A percentile compares a stretch with the other conserved stretches of the same genome.
Conservation (phyloP, 1,140 invertebrate species). For the Vollenhovia emeryi region DNA sequence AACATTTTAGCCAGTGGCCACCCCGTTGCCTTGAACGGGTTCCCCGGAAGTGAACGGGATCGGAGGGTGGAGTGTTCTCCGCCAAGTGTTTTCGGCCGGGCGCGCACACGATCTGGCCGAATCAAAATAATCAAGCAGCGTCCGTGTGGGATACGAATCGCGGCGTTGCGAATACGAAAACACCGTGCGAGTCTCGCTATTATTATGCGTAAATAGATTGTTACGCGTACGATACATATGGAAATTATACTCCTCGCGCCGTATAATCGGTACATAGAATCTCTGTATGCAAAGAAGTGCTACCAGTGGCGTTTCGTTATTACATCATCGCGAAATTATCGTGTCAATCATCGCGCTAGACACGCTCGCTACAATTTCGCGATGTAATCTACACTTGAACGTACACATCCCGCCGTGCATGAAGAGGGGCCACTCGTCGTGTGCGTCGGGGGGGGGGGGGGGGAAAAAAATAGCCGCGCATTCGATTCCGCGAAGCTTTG, state of each 20-base stretch:
- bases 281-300: not conserved
- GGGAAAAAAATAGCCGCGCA: not conserved
- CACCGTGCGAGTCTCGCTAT: not conserved
- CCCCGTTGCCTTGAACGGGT: too few species aligned
- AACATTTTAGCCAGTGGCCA: too few species aligned
- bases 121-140: not conserved
- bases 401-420: not conserved
- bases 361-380: not conserved
- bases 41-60: not conserved
- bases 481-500: not conserved
- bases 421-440: not conserved
- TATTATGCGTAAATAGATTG: not conserved
- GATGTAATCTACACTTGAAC: not conserved
- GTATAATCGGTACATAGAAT: not conserved
- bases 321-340: not conserved
- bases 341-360: not conserved
- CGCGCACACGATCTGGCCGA: too few species aligned
- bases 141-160: not conserved
- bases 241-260: not conserved
- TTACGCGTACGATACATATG: not conserved
- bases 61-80: not conserved
- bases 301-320: not conserved
- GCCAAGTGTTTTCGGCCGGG: not conserved
- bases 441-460: too few species aligned
- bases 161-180: not conserved